Conservation (phyloP, 1,140 invertebrate species). For the Tetramorium alpestre region DNA sequence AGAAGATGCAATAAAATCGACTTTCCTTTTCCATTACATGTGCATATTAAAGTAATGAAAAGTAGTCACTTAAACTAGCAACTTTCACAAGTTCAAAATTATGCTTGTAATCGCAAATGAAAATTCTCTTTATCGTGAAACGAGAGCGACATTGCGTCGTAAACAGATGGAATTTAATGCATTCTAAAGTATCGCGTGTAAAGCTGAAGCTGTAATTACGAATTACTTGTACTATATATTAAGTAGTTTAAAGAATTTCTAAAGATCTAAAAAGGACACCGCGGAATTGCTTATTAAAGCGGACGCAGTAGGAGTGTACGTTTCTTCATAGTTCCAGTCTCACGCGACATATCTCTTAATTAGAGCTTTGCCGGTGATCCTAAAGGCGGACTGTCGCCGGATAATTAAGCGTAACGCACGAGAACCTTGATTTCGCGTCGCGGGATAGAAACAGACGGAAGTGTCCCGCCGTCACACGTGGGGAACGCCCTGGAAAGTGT, state of each 20-base stretch:
- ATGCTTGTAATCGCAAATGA: background rate
- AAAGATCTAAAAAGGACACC: background rate
- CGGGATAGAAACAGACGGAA: conserved; percentile 44
- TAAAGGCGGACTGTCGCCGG: conserved; percentile 31
- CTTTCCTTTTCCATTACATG: background rate
- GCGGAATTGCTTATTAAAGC: conserved; percentile 39
- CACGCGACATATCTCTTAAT: conserved; percentile 45
- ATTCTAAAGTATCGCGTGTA: background rate
- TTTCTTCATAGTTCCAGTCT: conserved; percentile 32
- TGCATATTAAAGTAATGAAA: conserved; percentile 14
- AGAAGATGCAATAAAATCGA: background rate
- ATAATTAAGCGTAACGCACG: conserved; percentile 45
- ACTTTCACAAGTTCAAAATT: background rate
- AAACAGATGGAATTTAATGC: background rate
- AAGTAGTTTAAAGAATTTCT: background rate
- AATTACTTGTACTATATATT: background rate
- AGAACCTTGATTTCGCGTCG: conserved; percentile 43
- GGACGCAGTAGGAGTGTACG: background rate
- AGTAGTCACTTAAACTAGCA: background rate
- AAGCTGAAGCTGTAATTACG: background rate
- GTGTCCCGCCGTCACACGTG: conserved; percentile 32
- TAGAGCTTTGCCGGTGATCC: conserved; percentile 29
- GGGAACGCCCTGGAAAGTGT: conserved; percentile 44
- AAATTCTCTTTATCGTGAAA: background rate
- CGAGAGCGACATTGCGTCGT: background rate